Evolutionary conservation across 2,888 invertebrate genomes (phyloP), one percentile per base, ranked within the genome.

Genomic region (Iselma pallidipennis): DNA sequence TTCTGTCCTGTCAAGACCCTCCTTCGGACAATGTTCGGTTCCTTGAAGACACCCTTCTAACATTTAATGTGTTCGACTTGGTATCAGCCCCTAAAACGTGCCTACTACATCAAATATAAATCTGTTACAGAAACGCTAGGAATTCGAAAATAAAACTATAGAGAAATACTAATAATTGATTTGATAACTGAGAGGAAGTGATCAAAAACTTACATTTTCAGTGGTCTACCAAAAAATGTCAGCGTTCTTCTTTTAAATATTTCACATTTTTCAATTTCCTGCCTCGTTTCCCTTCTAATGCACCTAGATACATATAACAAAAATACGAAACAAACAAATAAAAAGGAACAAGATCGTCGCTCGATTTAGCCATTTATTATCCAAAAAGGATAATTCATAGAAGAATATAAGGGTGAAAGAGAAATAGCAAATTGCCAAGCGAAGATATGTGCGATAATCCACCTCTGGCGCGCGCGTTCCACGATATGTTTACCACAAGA

Each of bases 1-100:
- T 63, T 63, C 72, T 71, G 73, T 71, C 73, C 72, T 73, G 74
- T 72, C 73, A 71, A 70, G 67, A 72, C 73, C 73, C 73, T 71
- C 69, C 68, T 71, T 70, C 67, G 59, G 63, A 63, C 63, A 63
- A 63, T 63, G 59, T 53, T 37, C 7, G 37, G 16, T 16, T 37
- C 37, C 37, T 37, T 16, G 2, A 37, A 16, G 16, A 37, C n/a
- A 37, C 37, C 37, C 37, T 37, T 6, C 37, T 37, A 37, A 7
- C 37, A 9, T 37, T 16, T 37, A 37, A 37, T 37, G 16, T 37
- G 16, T 19, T 16, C n/a, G 16, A 2, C 31, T 33, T 14, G 31
- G 56, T 50, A 51, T 56, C 63, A 56, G 49, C 56, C 59, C 49
- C 56, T 57, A 29, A 16, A 37, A 16, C 16, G 16, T 16, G 37